These are phyloP conservation scores for Toxotes chatareus DNA, from an alignment of 2,113 vertebrate species.

Conservation along the genomic window DNA sequence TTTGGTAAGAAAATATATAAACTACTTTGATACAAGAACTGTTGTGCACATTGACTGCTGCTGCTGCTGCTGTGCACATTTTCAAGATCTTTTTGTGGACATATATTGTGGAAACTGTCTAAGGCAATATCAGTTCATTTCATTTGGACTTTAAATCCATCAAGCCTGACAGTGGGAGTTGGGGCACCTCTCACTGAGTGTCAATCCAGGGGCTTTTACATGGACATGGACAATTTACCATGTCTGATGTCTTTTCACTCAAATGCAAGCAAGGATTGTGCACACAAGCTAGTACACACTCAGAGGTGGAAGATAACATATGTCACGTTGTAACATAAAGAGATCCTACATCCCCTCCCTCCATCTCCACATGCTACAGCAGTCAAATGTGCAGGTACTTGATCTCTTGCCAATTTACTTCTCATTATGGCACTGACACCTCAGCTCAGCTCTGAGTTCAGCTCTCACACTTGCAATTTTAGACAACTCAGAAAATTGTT, in stretches of 20 bases:
- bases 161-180: neutral
- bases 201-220: neutral
- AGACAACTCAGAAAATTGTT: conserved; percentile 11
- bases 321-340: neutral
- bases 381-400: conserved; percentile 10
- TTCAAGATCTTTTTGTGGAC: neutral
- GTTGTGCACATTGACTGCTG: neutral
- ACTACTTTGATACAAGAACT: neutral
- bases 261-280: neutral
- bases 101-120: neutral
- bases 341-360: neutral
- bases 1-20: neutral
- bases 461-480: conserved; percentile 7
- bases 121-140: neutral
- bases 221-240: neutral
- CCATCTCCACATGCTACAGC: neutral
- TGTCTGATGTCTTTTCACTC: neutral
- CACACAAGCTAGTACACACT: neutral
- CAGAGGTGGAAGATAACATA: neutral
- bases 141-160: neutral
- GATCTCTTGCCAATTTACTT: neutral
- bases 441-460: neutral
- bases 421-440: neutral
- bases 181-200: neutral
- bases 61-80: too few species aligned